Conservation (phyloP, 2,888 invertebrate species). For the Pocota personata region DNA sequence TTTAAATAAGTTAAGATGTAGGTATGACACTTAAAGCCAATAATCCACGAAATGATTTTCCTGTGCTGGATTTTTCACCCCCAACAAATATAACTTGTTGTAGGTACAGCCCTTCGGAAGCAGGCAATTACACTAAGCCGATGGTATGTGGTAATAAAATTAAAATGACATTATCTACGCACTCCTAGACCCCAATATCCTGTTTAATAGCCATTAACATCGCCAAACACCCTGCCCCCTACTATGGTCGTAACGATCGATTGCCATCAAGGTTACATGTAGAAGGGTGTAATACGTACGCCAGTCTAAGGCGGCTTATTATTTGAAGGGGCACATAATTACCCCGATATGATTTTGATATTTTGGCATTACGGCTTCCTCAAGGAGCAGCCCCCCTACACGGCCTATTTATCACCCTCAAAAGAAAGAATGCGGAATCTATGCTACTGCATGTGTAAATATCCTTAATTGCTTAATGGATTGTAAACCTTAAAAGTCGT, state of each 20-base stretch:
- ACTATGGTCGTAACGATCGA: not conserved
- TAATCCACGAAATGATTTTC: slow-evolving; percentile 37
- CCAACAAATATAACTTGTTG: not conserved
- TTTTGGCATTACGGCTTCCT: slow-evolving; percentile 11
- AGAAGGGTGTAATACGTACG: not conserved
- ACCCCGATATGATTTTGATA: slow-evolving; percentile 60
- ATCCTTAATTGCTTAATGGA: slow-evolving; percentile 70
- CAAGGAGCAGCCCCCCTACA: not conserved
- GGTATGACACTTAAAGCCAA: slow-evolving; percentile 1
- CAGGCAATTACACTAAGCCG: slow-evolving; percentile 41
- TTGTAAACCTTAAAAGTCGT: slow-evolving; percentile 65
- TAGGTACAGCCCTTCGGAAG: slow-evolving; percentile 10
- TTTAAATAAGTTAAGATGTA: not conserved
- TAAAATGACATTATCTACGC: slow-evolving; percentile 60
- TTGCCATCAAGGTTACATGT: not conserved
- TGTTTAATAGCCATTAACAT: slow-evolving; percentile 47
- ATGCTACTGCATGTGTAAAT: slow-evolving; percentile 8
- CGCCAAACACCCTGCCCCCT: slow-evolving; percentile 9
- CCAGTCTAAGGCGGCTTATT: not conserved
- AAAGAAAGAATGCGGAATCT: slow-evolving; percentile 30
- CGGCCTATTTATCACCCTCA: slow-evolving; percentile 37
- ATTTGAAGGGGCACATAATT: slow-evolving; percentile 45
- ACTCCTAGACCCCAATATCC: slow-evolving; percentile 44
- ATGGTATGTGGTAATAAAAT: slow-evolving; percentile 57
- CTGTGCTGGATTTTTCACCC: not conserved